Conservation (phyloP, 35 echinoderm and acorn worm genomes). For the Patiria miniata region DNA sequence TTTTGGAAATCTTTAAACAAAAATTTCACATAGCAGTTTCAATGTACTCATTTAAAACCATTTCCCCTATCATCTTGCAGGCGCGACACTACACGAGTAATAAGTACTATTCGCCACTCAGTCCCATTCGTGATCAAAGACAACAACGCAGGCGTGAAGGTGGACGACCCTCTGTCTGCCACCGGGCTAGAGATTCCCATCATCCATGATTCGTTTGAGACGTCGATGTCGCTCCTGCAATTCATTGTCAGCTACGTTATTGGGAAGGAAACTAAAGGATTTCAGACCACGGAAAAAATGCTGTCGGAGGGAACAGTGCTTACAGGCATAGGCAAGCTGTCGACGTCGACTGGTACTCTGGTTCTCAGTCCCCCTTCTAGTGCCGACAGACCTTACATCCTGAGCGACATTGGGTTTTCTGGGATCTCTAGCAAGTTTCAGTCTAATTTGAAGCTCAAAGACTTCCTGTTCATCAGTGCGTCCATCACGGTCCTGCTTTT, state of each 20-base stretch:
- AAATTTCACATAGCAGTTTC: no score
- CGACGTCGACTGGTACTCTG: slow-evolving; percentile 49
- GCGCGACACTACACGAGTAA: slow-evolving; percentile 82
- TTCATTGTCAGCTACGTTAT: slow-evolving; percentile 90
- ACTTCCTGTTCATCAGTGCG: slow-evolving; percentile 62
- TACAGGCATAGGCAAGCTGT: slow-evolving; percentile 81
- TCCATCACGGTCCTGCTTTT: slow-evolving; percentile 67
- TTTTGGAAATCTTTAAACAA: no score
- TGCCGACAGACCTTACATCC: slow-evolving; percentile 64
- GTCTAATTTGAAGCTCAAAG: slow-evolving; percentile 70
- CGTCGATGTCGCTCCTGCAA: slow-evolving; percentile 67
- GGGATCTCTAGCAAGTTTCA: slow-evolving; percentile 68
- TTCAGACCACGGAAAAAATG: slow-evolving; percentile 86
- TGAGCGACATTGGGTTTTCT: slow-evolving; percentile 43
- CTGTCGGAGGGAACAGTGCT: slow-evolving; percentile 79
- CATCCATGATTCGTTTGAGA: slow-evolving; percentile 88
- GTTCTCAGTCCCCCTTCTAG: slow-evolving; percentile 66
- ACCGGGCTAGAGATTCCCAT: slow-evolving; percentile 68
- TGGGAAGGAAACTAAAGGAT: slow-evolving; percentile 96
- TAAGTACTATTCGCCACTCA: slow-evolving; percentile 66
- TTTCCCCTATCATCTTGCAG: slow-evolving; percentile 33
- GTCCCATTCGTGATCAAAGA: slow-evolving; percentile 82
- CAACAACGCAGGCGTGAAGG: slow-evolving; percentile 36
- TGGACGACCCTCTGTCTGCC: slow-evolving; percentile 80
- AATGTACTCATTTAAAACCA: not conserved